Base-by-base conservation (phyloP, 2,113 vertebrate species). In the Sapajus apella region DNA sequence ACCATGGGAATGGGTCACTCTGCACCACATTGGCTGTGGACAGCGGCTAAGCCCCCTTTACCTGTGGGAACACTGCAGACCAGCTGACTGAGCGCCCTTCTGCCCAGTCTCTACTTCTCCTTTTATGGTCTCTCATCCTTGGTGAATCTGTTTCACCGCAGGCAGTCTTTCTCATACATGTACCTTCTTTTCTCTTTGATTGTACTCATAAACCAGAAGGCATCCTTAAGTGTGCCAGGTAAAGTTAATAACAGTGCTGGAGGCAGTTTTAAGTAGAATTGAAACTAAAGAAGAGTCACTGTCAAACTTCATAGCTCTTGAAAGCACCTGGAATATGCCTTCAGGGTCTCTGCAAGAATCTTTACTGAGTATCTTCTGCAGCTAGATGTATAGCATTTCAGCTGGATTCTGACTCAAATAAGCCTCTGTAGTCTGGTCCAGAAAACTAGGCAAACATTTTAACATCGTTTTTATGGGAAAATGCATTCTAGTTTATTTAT, bases 401-500 rank as follows among this genome's bases (percentile, higher is more conserved):
- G 3, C 43, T 43, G 5, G 55, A 5, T 75, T 37, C 12, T 9
- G 32, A 84, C 47, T 47, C 81, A 68, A 6, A 37, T 27, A 72
- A 58, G 30, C 70, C 64, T 94, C 70, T 43, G 23, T 40, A 80
- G 76, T 81, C n/a, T 30, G 5, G 14, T 18, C 43, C 4, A 82
- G n/a, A 91, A 89, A 92, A 18, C 50, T 45, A 56, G 40, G n/a
- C 66, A 87, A 90, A 92, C 32, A 43, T 83, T 68, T 77, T 77
- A 81, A 73, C 64, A 83, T 14, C 56, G 32, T 55, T 91, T 90
- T 92, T 75, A 23, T 91, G 58, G 21, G 70, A 89, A 81, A 94
- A 94, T 73, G 18, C 21, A 45, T 96, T 87, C 86, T 77, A 0
- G 37, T 73, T 95, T 85, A 56, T 91, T 88, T 95, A 23, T 79